These are phyloP conservation scores for Nebria salina DNA, from an alignment of 2,888 invertebrate species.

Conservation along the genomic window DNA sequence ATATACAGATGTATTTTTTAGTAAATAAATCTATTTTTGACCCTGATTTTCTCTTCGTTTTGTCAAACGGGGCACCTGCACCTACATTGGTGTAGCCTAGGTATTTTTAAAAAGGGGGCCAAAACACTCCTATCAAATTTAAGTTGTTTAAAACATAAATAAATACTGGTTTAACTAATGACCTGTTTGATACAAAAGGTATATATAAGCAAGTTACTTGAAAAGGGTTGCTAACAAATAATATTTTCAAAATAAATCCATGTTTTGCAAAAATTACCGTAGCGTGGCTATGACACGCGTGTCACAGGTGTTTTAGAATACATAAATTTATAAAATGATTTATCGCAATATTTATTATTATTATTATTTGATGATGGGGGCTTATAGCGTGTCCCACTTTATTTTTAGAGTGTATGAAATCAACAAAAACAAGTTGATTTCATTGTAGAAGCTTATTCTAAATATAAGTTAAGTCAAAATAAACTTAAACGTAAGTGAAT, in stretches of 20 bases:
- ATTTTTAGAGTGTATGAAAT: background rate
- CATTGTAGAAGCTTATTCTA: background rate
- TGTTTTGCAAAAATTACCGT: no score
- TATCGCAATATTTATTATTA: no score
- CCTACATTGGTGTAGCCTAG: background rate
- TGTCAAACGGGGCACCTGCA: background rate
- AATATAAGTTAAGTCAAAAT: background rate
- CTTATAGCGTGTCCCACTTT: background rate
- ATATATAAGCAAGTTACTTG: no score
- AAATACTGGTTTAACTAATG: no score
- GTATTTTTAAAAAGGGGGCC: background rate
- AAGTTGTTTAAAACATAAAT: background rate
- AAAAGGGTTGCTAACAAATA: no score
- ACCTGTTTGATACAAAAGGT: no score
- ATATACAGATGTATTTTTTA: background rate
- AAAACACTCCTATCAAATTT: background rate
- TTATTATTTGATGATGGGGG: no score
- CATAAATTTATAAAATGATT: no score
- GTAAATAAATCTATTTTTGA: background rate
- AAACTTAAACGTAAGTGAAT: background rate
- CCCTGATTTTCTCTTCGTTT: background rate
- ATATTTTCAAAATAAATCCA: no score
- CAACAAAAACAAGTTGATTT: background rate
- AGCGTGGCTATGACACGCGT: no score
- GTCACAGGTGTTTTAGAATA: no score